Evolutionary conservation across 2,113 vertebrate genomes (phyloP).

Genomic region (Ammospiza nelsoni): DNA sequence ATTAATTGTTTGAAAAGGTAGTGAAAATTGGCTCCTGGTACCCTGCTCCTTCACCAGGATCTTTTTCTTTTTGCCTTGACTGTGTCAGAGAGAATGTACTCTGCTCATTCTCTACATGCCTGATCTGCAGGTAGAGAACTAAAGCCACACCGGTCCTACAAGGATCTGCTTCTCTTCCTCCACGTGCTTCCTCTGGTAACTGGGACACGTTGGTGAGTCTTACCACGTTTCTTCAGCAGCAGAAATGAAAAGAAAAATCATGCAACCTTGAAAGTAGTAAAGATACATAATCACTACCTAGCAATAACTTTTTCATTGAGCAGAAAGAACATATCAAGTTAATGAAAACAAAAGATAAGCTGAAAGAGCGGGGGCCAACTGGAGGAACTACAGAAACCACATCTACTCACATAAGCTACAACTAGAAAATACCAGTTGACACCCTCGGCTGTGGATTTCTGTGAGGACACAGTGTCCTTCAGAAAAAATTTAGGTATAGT

Average conservation of each 20-base stretch:
- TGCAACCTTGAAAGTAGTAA: not conserved
- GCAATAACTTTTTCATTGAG: not conserved
- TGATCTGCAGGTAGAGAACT: not conserved
- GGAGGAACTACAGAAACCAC: not conserved
- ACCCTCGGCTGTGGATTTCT: not conserved
- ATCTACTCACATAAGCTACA: not conserved
- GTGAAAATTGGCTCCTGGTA: not conserved
- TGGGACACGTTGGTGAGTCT: accelerated
- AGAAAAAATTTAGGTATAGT: not conserved
- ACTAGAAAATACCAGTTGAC: not conserved
- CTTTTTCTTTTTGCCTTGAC: not conserved
- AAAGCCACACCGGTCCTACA: not conserved
- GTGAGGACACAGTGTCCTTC: not conserved
- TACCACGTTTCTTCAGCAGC: not conserved
- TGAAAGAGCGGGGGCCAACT: not conserved
- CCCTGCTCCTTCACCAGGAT: not conserved
- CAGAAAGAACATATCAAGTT: not conserved
- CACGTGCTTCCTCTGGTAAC: not conserved
- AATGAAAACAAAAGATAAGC: not conserved
- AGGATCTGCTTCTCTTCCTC: not conserved
- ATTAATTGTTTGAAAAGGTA: not conserved
- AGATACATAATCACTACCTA: not conserved
- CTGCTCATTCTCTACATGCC: not conserved
- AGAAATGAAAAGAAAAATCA: not conserved
- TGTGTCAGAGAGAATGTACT: not conserved